Evolutionary conservation across 2,888 invertebrate genomes (phyloP).

Genomic region (Pristionchus fissidentatus): DNA sequence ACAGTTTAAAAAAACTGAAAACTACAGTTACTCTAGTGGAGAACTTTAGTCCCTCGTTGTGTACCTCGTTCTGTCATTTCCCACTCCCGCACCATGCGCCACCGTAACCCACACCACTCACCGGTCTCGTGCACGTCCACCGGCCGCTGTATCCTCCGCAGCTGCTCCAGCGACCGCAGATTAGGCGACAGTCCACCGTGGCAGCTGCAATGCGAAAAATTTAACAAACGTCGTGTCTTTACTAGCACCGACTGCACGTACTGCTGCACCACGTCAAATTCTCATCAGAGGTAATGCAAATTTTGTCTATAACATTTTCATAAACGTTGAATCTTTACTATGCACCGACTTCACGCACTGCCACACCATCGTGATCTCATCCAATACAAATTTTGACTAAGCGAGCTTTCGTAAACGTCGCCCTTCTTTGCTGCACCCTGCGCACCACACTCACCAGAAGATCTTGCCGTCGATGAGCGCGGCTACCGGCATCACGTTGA

Average conservation of each 20-base stretch:
- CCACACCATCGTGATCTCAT: too few relatives aligned
- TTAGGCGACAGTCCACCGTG: constrained; percentile 73
- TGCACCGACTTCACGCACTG: neutral
- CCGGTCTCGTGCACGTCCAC: constrained; percentile 73
- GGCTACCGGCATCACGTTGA: constrained; percentile 74
- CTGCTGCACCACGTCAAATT: neutral
- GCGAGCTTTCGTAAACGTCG: constrained; percentile 16
- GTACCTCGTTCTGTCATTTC: neutral
- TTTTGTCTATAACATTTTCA: too few relatives aligned
- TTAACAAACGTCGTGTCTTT: neutral
- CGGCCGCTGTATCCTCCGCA: constrained; percentile 70
- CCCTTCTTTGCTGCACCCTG: neutral
- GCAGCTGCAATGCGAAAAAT: constrained; percentile 62
- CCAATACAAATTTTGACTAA: neutral
- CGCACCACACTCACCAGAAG: constrained; percentile 61
- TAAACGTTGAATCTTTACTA: too few relatives aligned
- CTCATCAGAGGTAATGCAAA: neutral
- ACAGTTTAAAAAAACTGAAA: too few relatives aligned
- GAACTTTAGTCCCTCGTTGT: too few relatives aligned
- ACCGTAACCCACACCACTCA: constrained; percentile 22
- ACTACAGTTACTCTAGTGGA: too few relatives aligned
- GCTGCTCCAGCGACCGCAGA: constrained; percentile 71
- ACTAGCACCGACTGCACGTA: too few relatives aligned
- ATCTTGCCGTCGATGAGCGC: constrained; percentile 73
- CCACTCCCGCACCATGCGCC: too few relatives aligned